A percentile compares a stretch with the other conserved stretches of the same genome.
phyloP scores from a whole-genome alignment of 2,797 vertebrate genomes.

The Chelmon rostratus region DNA sequence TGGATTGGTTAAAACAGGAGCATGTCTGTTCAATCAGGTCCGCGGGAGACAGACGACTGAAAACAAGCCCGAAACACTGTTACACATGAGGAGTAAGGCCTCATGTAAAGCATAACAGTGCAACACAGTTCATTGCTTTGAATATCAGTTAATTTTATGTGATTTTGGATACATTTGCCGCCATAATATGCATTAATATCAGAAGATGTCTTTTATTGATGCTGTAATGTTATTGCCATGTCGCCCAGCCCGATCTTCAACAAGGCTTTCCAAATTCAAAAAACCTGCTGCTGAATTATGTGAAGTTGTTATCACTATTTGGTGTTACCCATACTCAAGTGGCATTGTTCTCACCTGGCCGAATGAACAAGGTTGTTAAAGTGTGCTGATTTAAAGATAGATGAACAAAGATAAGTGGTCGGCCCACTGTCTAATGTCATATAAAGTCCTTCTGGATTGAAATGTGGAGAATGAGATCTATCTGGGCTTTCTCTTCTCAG shows the following conservation, averaged over 20 bases:
- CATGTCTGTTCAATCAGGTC: not conserved
- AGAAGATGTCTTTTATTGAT: not conserved
- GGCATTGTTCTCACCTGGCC: not conserved
- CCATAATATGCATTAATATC: not conserved
- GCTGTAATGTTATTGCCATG: too few relatives aligned
- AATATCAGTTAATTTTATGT: not conserved
- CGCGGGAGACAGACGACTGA: too few relatives aligned
- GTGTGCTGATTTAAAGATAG: not conserved
- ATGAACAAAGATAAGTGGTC: not conserved
- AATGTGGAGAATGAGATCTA: not conserved
- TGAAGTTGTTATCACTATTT: too few relatives aligned
- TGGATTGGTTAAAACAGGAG: too few relatives aligned
- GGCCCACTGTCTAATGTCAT: not conserved
- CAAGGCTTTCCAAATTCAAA: too few relatives aligned
- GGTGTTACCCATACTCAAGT: not conserved
- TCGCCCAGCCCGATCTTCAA: too few relatives aligned
- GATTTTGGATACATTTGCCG: not conserved
- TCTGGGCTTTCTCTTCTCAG: conserved; percentile 11
- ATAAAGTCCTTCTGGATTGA: not conserved
- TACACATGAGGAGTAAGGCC: too few relatives aligned
- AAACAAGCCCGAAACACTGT: too few relatives aligned
- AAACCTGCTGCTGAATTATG: too few relatives aligned
- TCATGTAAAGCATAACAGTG: not conserved
- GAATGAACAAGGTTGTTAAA: not conserved
- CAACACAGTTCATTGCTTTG: not conserved